A percentile compares a stretch with the other conserved stretches of the same genome.
These are phyloP conservation scores for Thunnus maccoyii DNA, from an alignment of 2,113 vertebrate species.

Conservation along the genomic window DNA sequence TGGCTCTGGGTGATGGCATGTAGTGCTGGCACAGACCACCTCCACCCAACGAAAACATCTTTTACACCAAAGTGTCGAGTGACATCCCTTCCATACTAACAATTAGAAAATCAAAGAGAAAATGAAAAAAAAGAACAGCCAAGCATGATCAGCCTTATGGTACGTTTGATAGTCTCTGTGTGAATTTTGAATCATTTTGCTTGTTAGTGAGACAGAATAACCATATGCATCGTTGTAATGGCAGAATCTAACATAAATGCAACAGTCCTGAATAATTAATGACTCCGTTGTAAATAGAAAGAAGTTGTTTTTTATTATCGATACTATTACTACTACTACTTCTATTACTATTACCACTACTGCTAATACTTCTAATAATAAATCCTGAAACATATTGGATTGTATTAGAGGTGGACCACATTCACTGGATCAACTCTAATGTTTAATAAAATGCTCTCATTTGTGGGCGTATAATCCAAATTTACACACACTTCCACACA, in stretches of 20 bases:
- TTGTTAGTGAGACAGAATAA: background rate
- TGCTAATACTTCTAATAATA: background rate
- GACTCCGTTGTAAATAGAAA: too few species aligned
- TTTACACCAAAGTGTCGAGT: slow-evolving; percentile 18
- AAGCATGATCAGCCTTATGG: background rate
- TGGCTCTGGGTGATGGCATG: slow-evolving; percentile 13
- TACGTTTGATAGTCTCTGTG: background rate
- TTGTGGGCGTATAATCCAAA: slow-evolving; percentile 61
- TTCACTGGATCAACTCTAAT: slow-evolving; percentile 33
- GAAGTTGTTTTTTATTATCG: too few species aligned
- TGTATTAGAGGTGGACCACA: slow-evolving; percentile 11
- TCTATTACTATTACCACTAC: background rate
- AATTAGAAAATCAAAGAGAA: slow-evolving; percentile 27
- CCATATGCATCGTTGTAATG: background rate
- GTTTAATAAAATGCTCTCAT: slow-evolving; percentile 48
- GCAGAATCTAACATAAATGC: background rate
- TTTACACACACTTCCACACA: slow-evolving; percentile 45
- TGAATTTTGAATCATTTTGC: background rate
- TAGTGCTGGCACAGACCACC: slow-evolving; percentile 1
- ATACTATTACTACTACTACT: slow-evolving; percentile 1
- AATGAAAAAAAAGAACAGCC: background rate
- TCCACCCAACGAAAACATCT: background rate
- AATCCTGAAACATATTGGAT: background rate
- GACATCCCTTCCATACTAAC: slow-evolving; percentile 9
- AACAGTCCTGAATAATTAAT: background rate